Percentiles rank a stretch among this genome's conserved stretches.
Conservation (phyloP, 2,113 vertebrate species). For the Myrmophylax atrothorax region DNA sequence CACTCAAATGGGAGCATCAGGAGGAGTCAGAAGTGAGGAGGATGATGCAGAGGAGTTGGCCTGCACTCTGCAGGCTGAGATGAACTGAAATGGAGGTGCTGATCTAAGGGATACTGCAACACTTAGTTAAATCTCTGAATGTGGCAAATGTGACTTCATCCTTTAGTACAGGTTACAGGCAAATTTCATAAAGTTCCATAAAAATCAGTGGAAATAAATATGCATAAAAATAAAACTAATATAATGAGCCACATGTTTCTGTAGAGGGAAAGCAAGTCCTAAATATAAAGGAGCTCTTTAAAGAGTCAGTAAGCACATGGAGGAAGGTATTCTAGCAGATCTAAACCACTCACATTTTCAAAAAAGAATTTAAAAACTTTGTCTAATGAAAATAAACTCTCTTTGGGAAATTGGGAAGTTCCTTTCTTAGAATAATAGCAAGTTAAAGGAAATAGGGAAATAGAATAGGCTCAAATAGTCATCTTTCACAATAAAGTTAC, state of each 20-base stretch:
- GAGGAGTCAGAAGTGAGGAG: not conserved
- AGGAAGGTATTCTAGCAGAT: not conserved
- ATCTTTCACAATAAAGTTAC: constrained; percentile 14
- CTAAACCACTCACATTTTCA: not conserved
- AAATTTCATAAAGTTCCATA: not conserved
- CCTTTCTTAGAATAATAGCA: not conserved
- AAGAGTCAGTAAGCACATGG: not conserved
- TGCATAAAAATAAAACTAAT: not conserved
- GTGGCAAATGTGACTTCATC: rapidly evolving
- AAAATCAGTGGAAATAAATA: not conserved
- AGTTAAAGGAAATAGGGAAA: not conserved
- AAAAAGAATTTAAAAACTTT: not conserved
- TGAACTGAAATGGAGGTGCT: not conserved
- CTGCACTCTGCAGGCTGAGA: rapidly evolving
- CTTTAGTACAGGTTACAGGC: not conserved
- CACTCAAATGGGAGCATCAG: not conserved
- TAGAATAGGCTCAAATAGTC: not conserved
- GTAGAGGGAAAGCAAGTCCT: not conserved
- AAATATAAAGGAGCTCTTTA: not conserved
- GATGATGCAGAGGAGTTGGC: not conserved
- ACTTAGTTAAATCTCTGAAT: not conserved
- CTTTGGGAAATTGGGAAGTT: not conserved
- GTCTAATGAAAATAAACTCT: not conserved
- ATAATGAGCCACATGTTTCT: not conserved
- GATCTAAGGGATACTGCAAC: not conserved